Evolutionary conservation across 1,140 invertebrate genomes (phyloP), one percentile per base, ranked within the genome.

Genomic region (Eurosta solidaginis): DNA sequence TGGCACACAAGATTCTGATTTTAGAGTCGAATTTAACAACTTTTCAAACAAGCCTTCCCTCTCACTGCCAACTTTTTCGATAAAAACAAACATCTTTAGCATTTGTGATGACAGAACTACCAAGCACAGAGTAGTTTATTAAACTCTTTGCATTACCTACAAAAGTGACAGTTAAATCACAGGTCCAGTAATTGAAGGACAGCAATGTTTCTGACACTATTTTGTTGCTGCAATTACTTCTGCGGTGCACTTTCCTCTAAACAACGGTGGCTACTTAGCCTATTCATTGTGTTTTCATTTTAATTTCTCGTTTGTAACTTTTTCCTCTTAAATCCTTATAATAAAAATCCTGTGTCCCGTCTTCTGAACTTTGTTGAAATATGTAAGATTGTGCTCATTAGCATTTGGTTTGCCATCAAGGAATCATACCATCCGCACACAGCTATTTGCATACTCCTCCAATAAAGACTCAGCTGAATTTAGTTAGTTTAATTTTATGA

Each of bases 141-240:
- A 74, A 45, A 74, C 73, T 74, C 73, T 42, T 25, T 36, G 73
- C 73, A 40, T 68, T 68, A n/a, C 59, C 40, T 68, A 68, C 33
- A 59, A 59, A n/a, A 17, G 17, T 68, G 33, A 20, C 33, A n/a
- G 59, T 68, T 40, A 33, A 20, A 68, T 42, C 59, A 40, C 33
- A 1, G 33, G 59, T 68, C 36, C 59, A 20, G 17, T 10, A 68
- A 33, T 33, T 7, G 59, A 20, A 68, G 36, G 59, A 68, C 59
- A 68, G 59, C 33, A 68, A 42, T 68, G 33, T 33, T 33, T 40
- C 59, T 68, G 59, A 42, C 59, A 68, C 59, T 68, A 17, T 40
- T 40, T 33, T 33, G 33, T 20, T 68, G n/a, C 59, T 29, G 36
- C 40, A n/a, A 33, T 2, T 20, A 40, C 3, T 4, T 33, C 54